These are phyloP conservation scores for Nemopilema nomurai DNA, from an alignment of 30 jellyfish, hydroid and myxozoan genomes.

Conservation along the genomic window DNA sequence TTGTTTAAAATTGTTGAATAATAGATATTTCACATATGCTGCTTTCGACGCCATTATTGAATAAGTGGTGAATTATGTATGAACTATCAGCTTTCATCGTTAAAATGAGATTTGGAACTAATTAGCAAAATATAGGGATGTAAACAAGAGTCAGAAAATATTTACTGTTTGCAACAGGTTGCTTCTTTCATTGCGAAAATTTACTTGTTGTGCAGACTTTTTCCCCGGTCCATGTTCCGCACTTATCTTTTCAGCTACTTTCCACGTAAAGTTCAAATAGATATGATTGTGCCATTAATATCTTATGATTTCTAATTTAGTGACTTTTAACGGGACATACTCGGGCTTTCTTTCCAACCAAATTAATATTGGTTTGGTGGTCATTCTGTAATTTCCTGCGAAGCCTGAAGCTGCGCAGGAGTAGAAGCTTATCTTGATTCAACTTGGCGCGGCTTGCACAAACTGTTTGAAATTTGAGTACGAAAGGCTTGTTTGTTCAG, in stretches of 20 bases:
- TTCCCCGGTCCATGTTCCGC: background rate
- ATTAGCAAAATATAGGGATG: background rate
- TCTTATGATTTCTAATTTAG: background rate
- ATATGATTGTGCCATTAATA: background rate
- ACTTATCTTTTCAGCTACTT: background rate
- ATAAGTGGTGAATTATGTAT: no score
- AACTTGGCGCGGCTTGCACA: constrained; percentile 40
- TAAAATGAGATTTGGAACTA: background rate
- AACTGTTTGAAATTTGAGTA: constrained; percentile 15
- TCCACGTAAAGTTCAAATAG: background rate
- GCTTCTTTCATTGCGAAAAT: background rate
- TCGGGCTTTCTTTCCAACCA: background rate
- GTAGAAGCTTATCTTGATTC: background rate
- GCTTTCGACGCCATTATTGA: no score
- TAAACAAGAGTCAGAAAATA: background rate
- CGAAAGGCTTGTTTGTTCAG: constrained; percentile 3
- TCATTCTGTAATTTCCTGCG: background rate
- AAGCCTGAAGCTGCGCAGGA: background rate
- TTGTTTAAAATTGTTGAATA: no score
- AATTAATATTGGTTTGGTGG: background rate
- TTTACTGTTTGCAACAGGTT: background rate
- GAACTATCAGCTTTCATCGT: background rate
- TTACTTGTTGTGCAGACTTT: background rate
- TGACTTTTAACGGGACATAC: background rate
- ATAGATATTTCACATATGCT: no score